Base-by-base conservation (phyloP, 2,888 invertebrate genomes). In the Acleris literana region DNA sequence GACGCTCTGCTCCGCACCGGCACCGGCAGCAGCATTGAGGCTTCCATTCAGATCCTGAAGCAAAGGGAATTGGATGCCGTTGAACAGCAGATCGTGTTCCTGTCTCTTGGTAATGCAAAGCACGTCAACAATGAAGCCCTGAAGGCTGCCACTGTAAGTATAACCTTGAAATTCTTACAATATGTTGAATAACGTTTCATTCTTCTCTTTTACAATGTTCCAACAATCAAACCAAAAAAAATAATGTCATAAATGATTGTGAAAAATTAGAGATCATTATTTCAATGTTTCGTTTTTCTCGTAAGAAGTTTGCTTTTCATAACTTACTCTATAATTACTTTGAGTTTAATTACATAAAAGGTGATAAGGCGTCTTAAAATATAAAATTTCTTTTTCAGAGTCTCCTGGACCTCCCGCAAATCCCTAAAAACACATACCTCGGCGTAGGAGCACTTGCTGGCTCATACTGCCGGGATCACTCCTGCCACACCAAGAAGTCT, bases 1-100 rank as follows among this genome's bases (percentile, higher is more conserved):
- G 98, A 98, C 80, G 97, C 96, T 62, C 87, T 98, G 0, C 95
- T 97, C 75, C 95, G 96, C 64, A 94, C 97, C 0, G 97, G 96
- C 33, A 97, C 96, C 17, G 96, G 96, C 1, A 95, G 96, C 63
- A 94, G 97, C 13, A 94, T 97, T 20, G 95, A 96, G 72, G 95
- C 96, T 0, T 86, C 89, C 49, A 83, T 93, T 65, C 94, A 95
- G 70, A 90, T 98, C 56, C 86, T 98, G 56, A 94, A 94, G 70
- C 94, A 90, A 75, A 93, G 93, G 16, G 94, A 95, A 75, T 84
- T 97, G 11, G 90, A 91, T 0, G 69, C 75, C 0, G 51, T 94
- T 0, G 95, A 96, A 72, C 92, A 94, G 70, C 88, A 93, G 39
- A 76, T 95, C 5, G 96, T 95, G 53, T 95, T 95, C 77, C 80